These are phyloP conservation scores for Acomys russatus DNA, from an alignment of 2,797 vertebrate genomes.

Conservation along the genomic window DNA sequence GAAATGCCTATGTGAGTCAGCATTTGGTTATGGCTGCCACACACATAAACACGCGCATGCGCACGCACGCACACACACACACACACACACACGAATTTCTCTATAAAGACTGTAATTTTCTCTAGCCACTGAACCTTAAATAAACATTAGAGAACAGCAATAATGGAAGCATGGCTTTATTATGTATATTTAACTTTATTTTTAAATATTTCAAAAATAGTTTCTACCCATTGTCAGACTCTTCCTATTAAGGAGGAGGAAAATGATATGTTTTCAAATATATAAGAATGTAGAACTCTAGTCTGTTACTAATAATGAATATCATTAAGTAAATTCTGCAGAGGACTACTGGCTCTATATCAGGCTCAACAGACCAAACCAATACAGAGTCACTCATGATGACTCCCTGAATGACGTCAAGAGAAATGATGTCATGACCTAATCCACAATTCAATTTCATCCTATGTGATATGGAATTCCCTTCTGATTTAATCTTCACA, in stretches of 20 bases:
- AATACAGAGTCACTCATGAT: no score
- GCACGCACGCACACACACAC: neutral
- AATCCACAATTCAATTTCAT: neutral
- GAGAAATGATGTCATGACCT: no score
- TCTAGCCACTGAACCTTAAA: neutral
- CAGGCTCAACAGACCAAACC: neutral
- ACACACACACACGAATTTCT: neutral
- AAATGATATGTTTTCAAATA: neutral
- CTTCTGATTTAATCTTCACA: neutral
- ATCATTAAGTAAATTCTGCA: neutral
- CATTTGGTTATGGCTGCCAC: neutral
- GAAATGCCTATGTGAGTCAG: neutral
- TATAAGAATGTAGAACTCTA: neutral
- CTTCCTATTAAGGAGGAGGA: neutral
- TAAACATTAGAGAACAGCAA: slow-evolving; percentile 1
- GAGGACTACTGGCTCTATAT: neutral
- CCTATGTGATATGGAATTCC: neutral
- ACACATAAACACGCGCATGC: neutral
- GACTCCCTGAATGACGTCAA: neutral
- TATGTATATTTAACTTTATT: neutral
- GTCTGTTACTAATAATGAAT: neutral
- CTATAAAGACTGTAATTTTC: slow-evolving; percentile 15
- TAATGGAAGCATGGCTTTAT: neutral
- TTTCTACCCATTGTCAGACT: neutral
- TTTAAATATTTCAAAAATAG: neutral